phyloP scores from a whole-genome alignment of 2,888 invertebrate species.

The Eudemis profundana region DNA sequence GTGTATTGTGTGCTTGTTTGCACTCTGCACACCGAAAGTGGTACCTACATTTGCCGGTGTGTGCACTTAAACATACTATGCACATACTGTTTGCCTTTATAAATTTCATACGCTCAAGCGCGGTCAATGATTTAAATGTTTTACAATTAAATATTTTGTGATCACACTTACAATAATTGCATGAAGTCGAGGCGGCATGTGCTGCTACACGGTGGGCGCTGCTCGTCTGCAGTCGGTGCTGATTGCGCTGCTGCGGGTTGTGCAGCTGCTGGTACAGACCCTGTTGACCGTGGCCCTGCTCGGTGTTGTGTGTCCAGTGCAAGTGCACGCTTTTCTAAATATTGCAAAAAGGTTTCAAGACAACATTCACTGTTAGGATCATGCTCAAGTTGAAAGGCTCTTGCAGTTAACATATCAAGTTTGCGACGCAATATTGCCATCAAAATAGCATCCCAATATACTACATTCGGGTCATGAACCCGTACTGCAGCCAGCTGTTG shows the following conservation, averaged over 20 bases:
- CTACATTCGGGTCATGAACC: constrained; percentile 29
- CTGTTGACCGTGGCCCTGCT: background rate
- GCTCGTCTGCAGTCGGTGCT: background rate
- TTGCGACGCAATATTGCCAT: constrained; percentile 45
- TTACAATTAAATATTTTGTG: constrained; percentile 40
- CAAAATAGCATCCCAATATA: constrained; percentile 44
- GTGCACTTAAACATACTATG: constrained; percentile 35
- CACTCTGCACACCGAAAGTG: constrained; percentile 42
- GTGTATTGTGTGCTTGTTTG: constrained; percentile 41
- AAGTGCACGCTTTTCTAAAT: constrained; percentile 34
- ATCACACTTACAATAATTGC: constrained; percentile 36
- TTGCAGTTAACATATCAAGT: constrained; percentile 40
- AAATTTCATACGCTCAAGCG: constrained; percentile 26
- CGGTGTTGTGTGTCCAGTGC: constrained; percentile 40
- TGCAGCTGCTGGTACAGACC: background rate
- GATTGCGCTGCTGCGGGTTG: background rate
- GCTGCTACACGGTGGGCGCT: background rate
- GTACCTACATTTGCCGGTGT: constrained; percentile 39
- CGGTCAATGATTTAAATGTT: constrained; percentile 29
- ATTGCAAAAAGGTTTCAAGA: constrained; percentile 27
- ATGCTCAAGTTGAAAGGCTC: constrained; percentile 40
- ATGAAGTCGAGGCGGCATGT: too few relatives aligned
- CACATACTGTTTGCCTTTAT: constrained; percentile 26
- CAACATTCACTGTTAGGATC: constrained; percentile 17
- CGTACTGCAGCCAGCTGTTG: constrained; percentile 43